Conservation (phyloP, 2,797 vertebrate genomes). For the Spheniscus humboldti region DNA sequence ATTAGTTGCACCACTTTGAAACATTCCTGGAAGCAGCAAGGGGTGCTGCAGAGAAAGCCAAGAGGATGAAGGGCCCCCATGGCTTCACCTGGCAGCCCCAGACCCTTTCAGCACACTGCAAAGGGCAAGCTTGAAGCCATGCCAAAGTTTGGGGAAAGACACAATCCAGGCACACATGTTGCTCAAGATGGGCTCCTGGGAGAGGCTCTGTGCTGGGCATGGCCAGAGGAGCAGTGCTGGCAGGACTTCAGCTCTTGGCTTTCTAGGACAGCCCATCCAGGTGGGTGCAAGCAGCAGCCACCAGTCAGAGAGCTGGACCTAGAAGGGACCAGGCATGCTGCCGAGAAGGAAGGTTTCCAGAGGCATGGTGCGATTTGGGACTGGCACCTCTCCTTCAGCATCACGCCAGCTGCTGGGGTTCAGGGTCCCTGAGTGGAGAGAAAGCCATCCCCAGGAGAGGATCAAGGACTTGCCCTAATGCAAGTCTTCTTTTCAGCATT, state of each 20-base stretch:
- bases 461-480: background rate
- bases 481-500: constrained; percentile 5
- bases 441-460: background rate
- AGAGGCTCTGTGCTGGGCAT: background rate
- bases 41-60: background rate
- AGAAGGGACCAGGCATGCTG: background rate
- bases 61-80: background rate
- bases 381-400: background rate
- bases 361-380: background rate
- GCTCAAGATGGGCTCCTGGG: background rate
- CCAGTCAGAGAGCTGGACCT: background rate
- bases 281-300: background rate
- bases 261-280: background rate
- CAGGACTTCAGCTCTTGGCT: background rate
- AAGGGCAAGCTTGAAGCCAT: background rate
- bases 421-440: background rate
- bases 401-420: background rate
- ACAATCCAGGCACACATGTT: background rate
- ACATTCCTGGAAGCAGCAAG: background rate
- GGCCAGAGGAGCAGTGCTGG: background rate
- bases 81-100: background rate
- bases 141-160: background rate
- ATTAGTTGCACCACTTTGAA: background rate
- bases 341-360: background rate
- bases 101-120: background rate